phyloP scores from a whole-genome alignment of 2,113 vertebrate species.

The Gavia stellata region DNA sequence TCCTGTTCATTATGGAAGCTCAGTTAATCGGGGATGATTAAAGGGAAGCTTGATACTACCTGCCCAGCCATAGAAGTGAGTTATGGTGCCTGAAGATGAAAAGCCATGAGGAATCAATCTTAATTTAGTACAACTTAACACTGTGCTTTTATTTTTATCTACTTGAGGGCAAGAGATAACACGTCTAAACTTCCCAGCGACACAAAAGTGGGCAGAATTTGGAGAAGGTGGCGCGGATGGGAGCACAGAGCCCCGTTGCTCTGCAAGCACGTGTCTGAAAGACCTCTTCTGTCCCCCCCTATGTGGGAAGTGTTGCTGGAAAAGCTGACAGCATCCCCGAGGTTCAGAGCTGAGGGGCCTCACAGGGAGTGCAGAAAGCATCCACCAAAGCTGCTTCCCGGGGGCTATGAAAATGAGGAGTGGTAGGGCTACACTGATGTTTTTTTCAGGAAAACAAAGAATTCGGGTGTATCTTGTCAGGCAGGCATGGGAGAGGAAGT shows the following conservation, averaged over 20 bases:
- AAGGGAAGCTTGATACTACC: neutral
- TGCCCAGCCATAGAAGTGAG: neutral
- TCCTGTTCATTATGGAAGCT: neutral
- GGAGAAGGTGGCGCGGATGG: neutral
- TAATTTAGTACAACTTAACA: neutral
- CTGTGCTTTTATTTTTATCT: neutral
- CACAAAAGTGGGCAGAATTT: neutral
- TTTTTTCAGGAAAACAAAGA: neutral
- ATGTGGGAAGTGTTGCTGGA: constrained; percentile 59
- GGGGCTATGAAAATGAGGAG: neutral
- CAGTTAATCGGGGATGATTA: neutral
- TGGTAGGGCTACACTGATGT: neutral
- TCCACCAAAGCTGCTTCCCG: neutral
- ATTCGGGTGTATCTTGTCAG: neutral
- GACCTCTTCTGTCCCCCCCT: neutral
- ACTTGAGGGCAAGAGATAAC: neutral
- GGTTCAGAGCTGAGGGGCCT: neutral
- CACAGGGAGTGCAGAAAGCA: neutral
- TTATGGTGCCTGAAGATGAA: neutral
- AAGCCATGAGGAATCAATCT: neutral
- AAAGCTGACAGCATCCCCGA: neutral
- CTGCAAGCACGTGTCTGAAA: neutral
- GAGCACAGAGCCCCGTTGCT: neutral
- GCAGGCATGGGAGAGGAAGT: neutral
- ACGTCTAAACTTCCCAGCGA: neutral